phyloP scores from a whole-genome alignment of 2,888 invertebrate species.

The Synergus itoensis region DNA sequence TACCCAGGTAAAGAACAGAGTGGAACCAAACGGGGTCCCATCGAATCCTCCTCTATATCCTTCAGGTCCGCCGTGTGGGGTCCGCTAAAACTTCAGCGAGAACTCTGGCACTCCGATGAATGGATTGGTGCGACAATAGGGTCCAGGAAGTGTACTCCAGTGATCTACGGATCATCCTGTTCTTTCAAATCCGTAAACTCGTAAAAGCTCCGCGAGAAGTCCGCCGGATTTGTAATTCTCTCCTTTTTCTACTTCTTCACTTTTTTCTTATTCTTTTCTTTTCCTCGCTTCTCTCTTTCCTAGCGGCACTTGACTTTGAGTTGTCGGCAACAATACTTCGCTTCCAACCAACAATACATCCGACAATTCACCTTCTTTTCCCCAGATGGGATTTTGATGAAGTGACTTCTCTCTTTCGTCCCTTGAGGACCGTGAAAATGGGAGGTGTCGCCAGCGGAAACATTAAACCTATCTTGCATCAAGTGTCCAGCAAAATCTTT shows the following conservation, averaged over 20 bases:
- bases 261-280: slow-evolving; percentile 39
- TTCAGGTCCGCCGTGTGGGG: slow-evolving; percentile 73
- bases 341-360: slow-evolving; percentile 61
- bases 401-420: slow-evolving; percentile 60
- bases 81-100: slow-evolving; percentile 65
- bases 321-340: slow-evolving; percentile 63
- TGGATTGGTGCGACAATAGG: slow-evolving; percentile 65
- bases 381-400: slow-evolving; percentile 72
- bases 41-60: slow-evolving; percentile 59
- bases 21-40: slow-evolving; percentile 56
- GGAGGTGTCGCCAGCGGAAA: slow-evolving; percentile 39
- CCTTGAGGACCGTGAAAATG: slow-evolving; percentile 28
- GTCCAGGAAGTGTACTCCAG: slow-evolving; percentile 74
- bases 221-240: slow-evolving; percentile 48
- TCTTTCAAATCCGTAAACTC: slow-evolving; percentile 44
- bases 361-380: slow-evolving; percentile 62
- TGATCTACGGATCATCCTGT: slow-evolving; percentile 68
- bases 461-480: slow-evolving; percentile 45
- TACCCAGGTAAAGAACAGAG: slow-evolving; percentile 59
- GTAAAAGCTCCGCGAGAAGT: slow-evolving; percentile 43
- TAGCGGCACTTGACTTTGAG: slow-evolving; percentile 72
- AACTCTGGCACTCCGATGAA: slow-evolving; percentile 62
- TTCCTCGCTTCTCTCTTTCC: slow-evolving; percentile 37
- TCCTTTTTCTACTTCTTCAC: slow-evolving; percentile 30
- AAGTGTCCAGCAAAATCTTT: slow-evolving; percentile 23